phyloP scores from a whole-genome alignment of 2,888 invertebrate genomes.

The Ariolimax columbianus region DNA sequence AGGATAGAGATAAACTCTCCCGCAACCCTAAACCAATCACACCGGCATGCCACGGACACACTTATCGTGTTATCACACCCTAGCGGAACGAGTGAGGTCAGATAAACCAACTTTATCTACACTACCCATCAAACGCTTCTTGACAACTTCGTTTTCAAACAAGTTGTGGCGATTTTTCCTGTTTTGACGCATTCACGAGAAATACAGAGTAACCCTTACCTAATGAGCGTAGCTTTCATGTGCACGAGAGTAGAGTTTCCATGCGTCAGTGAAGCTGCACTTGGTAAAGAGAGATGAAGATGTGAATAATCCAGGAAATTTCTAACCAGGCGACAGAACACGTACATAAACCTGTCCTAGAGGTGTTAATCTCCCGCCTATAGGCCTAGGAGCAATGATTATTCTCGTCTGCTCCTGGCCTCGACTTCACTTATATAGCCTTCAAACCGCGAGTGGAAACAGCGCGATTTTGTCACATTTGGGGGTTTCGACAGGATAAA shows the following conservation, averaged over 20 bases:
- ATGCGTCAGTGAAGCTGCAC: conserved; percentile 19
- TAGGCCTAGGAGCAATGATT: neutral
- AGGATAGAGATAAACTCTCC: too few relatives aligned
- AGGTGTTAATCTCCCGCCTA: neutral
- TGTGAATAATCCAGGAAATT: neutral
- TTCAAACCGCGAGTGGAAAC: conserved; percentile 34
- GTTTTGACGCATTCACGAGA: neutral
- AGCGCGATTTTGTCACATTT: conserved; percentile 28
- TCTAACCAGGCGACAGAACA: neutral
- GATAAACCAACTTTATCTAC: neutral
- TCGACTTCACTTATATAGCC: conserved; percentile 11
- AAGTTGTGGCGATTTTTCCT: neutral
- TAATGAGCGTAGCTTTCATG: conserved; percentile 16
- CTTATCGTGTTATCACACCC: neutral
- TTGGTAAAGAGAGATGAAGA: neutral
- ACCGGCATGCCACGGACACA: neutral
- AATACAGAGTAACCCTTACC: neutral
- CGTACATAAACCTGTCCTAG: neutral
- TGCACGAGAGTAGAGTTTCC: conserved; percentile 13
- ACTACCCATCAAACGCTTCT: neutral
- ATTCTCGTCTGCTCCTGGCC: neutral
- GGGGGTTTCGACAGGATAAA: conserved; percentile 23
- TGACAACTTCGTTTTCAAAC: conserved; percentile 2
- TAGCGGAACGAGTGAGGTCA: neutral
- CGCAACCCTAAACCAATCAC: neutral